Conservation (phyloP, 2,113 vertebrate genomes). For the Recurvirostra avosetta region DNA sequence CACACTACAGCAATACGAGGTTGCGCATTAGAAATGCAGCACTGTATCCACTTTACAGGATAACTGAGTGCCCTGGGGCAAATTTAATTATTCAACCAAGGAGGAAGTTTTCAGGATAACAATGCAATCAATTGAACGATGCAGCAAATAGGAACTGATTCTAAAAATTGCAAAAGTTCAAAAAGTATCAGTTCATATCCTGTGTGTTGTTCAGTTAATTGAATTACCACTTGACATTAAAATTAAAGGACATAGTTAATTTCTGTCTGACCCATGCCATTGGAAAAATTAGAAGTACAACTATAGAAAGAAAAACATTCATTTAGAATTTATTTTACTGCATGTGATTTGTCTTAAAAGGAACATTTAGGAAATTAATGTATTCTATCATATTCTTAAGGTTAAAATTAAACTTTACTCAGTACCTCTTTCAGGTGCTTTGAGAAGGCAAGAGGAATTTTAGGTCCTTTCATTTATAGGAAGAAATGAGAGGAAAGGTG, state of each 20-base stretch:
- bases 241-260: background rate
- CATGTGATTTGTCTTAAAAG: background rate
- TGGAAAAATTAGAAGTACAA: background rate
- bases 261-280: background rate
- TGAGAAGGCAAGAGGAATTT: background rate
- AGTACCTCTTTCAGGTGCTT: background rate
- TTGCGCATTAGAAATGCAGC: background rate
- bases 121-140: background rate
- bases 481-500: background rate
- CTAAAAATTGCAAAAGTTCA: background rate
- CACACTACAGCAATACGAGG: background rate
- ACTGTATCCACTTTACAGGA: background rate
- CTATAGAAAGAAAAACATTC: background rate
- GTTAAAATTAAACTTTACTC: background rate
- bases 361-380: background rate
- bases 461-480: background rate
- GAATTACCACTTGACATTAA: slow-evolving; percentile 2
- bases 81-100: background rate
- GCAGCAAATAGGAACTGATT: background rate
- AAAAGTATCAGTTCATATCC: background rate
- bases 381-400: background rate
- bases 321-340: background rate
- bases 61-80: background rate
- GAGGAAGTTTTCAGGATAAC: background rate
- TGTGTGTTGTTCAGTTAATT: background rate